A percentile compares a stretch with the other conserved stretches of the same genome.
phyloP scores from a whole-genome alignment of 2,888 invertebrate species.

The Nasonovia ribisnigri region DNA sequence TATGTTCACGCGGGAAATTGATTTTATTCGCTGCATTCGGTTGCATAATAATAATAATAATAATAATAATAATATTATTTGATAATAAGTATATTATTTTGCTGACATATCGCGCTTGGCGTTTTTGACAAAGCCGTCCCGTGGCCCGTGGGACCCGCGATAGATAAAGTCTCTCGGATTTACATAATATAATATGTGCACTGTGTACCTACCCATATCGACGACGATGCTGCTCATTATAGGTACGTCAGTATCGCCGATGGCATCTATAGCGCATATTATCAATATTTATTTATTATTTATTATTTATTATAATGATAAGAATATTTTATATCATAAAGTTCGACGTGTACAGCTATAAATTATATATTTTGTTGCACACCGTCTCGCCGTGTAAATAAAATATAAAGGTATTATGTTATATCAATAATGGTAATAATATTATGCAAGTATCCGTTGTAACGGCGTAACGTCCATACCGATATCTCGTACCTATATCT shows the following conservation, averaged over 20 bases:
- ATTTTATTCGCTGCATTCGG: neutral
- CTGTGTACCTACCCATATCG: neutral
- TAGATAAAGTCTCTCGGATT: slow-evolving; percentile 43
- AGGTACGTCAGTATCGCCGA: neutral
- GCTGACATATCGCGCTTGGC: neutral
- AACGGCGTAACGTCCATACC: neutral
- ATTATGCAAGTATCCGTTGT: neutral
- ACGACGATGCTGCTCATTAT: neutral
- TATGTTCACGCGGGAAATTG: neutral
- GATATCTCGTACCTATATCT: neutral
- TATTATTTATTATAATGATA: too few species aligned
- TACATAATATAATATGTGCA: neutral
- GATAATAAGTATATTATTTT: neutral
- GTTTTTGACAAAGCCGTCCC: neutral
- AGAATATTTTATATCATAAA: too few species aligned
- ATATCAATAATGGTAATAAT: too few species aligned
- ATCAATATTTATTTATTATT: too few species aligned
- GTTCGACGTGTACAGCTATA: too few species aligned
- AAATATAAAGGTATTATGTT: too few species aligned
- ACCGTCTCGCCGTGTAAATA: neutral
- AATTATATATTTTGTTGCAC: neutral
- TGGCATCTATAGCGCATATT: neutral
- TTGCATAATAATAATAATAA: neutral
- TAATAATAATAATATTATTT: neutral
- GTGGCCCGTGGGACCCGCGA: neutral